phyloP scores from a whole-genome alignment of 1,140 invertebrate genomes.

The Tetragnatha versicolor region DNA sequence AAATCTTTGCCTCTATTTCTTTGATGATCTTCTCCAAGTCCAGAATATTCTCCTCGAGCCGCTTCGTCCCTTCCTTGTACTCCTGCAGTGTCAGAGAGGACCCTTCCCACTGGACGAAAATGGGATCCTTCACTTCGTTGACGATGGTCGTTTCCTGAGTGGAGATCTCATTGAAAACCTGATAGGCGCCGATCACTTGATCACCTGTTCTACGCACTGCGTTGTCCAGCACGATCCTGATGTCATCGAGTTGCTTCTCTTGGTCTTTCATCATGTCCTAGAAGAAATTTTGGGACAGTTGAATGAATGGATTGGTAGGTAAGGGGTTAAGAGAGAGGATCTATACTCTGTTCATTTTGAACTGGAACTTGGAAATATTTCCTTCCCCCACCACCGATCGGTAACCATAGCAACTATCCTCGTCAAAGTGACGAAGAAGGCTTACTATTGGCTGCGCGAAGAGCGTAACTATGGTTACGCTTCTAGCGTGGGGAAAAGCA shows the following conservation, averaged over 20 bases:
- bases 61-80: constrained; percentile 7
- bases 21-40: constrained; percentile 16
- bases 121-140: neutral
- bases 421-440: no score
- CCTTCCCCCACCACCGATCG: no score
- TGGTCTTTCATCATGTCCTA: constrained; percentile 9
- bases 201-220: constrained; percentile 25
- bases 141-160: neutral
- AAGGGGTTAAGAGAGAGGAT: no score
- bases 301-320: neutral
- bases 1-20: constrained; percentile 30
- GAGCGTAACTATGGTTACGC: no score
- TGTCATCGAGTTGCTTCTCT: neutral
- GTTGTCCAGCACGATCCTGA: neutral
- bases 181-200: constrained; percentile 24
- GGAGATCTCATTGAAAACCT: constrained; percentile 1
- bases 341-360: no score
- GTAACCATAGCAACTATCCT: no score
- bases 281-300: neutral
- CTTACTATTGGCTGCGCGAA: no score
- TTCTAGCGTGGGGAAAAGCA: no score
- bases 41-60: neutral
- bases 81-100: constrained; percentile 24
- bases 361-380: no score
- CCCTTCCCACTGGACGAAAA: constrained; percentile 26